Conservation (phyloP, 2,888 invertebrate genomes). For the Tryphoninae sp. region DNA sequence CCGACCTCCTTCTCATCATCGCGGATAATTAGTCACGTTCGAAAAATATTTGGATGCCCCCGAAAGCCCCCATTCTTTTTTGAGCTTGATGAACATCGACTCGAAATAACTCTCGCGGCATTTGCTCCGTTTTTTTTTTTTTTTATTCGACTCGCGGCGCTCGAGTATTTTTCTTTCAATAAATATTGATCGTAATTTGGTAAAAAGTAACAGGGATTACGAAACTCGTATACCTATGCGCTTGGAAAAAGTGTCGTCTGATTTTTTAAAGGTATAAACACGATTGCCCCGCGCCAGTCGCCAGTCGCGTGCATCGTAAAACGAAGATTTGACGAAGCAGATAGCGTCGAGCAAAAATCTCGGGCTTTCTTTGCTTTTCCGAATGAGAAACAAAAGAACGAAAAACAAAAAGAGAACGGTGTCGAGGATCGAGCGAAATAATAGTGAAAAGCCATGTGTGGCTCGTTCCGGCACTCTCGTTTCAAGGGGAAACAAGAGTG, state of each 20-base stretch:
- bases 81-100: constrained; percentile 7
- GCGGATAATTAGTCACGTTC: constrained; percentile 63
- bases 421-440: constrained; percentile 49
- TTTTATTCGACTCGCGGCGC: not conserved
- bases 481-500: constrained; percentile 49
- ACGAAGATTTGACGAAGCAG: too few species aligned
- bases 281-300: too few species aligned
- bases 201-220: not conserved
- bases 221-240: too few species aligned
- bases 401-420: constrained; percentile 19
- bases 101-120: not conserved
- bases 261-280: too few species aligned
- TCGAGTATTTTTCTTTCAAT: not conserved
- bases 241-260: too few species aligned
- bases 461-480: constrained; percentile 70
- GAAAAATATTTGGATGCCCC: constrained; percentile 61
- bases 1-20: constrained; percentile 29
- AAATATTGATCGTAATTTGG: constrained; percentile 1
- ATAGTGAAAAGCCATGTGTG: constrained; percentile 75
- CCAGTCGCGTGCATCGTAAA: too few species aligned
- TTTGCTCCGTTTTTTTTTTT: not conserved
- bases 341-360: not conserved
- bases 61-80: constrained; percentile 36
- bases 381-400: not conserved
- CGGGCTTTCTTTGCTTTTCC: too few species aligned